phyloP scores from a whole-genome alignment of 2,113 vertebrate species.

The Sporophila hypoxantha region DNA sequence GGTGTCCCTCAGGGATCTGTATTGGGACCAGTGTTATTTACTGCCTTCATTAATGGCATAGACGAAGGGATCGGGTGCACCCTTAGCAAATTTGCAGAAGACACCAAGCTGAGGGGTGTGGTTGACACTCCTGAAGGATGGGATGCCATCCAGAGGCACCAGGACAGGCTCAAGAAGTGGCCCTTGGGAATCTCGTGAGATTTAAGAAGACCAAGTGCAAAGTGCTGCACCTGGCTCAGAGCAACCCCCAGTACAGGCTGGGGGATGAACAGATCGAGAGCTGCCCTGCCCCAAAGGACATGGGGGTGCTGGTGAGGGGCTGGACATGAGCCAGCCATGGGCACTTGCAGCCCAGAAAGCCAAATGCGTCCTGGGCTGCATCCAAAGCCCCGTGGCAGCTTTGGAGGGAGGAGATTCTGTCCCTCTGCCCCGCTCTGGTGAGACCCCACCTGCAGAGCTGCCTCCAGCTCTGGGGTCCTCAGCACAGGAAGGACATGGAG shows the following conservation, averaged over 20 bases:
- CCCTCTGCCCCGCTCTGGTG: rapidly evolving
- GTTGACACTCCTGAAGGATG: neutral
- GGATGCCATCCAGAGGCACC: too few relatives aligned
- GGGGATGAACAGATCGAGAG: too few relatives aligned
- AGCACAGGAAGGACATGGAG: neutral
- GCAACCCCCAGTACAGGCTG: too few relatives aligned
- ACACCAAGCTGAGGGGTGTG: neutral
- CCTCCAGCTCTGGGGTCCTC: neutral
- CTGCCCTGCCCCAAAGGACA: too few relatives aligned
- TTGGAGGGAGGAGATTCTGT: neutral
- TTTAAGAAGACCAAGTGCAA: too few relatives aligned
- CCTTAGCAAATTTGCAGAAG: neutral
- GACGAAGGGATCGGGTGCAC: neutral
- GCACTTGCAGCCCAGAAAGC: too few relatives aligned
- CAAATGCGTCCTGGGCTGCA: neutral
- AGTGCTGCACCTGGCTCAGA: too few relatives aligned
- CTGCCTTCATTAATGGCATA: rapidly evolving
- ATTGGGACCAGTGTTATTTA: neutral
- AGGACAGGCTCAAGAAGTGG: too few relatives aligned
- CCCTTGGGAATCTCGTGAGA: too few relatives aligned
- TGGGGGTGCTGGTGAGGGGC: too few relatives aligned
- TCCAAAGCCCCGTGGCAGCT: neutral
- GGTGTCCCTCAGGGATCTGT: neutral
- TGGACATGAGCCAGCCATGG: too few relatives aligned
- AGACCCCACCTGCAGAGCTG: neutral